Evolutionary conservation across 2,888 invertebrate species (phyloP), one percentile per base, ranked within the genome.

Genomic region (Amphipoea oculea): DNA sequence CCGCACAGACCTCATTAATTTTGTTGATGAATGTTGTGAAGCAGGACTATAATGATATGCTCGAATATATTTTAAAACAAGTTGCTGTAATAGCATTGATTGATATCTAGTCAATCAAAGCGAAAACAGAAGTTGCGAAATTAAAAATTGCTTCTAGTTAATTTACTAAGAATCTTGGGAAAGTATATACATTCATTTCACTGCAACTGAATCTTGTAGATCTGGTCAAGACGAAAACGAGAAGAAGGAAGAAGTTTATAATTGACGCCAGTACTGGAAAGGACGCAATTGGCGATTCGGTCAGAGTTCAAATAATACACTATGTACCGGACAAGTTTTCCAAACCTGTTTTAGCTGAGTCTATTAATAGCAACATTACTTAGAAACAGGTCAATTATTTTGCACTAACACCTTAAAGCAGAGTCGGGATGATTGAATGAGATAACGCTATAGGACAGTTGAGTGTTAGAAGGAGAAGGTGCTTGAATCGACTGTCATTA

Each of bases 231-330:
- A 65, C 12, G 60, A 57, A 74, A 81, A 81, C 45, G 76, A 76
- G 57, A 54, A 51, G 48, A 40, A 73, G 54, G 57, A 54, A 51
- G 48, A 40, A 73, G 54, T 63, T 68, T 73, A 54, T 48, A 68
- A 86, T 69, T 78, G 78, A 83, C 75, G 81, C 82, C 45, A 57
- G 69, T 67, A 63, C 36, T 72, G 54, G 60, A 76, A 78, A 88
- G 65, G 78, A 82, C 75, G 17, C 57, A 5, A 60, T 12, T 76
- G 51, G 73, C 62, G 79, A 77, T 79, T 66, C 63, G 86, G 86
- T 88, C 86, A 88, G 83, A 86, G 86, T 85, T 86, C 86, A 83
- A 66, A 78, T 76, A 76, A 81, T 71, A 62, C 5, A 57, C 23
- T 17, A n/a, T 23, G 36, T 70, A 78, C 23, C 51, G 36, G 85